Evolutionary conservation across 2,888 invertebrate genomes (phyloP), one percentile per base, ranked within the genome.

Genomic region (Emmelina monodactyla): DNA sequence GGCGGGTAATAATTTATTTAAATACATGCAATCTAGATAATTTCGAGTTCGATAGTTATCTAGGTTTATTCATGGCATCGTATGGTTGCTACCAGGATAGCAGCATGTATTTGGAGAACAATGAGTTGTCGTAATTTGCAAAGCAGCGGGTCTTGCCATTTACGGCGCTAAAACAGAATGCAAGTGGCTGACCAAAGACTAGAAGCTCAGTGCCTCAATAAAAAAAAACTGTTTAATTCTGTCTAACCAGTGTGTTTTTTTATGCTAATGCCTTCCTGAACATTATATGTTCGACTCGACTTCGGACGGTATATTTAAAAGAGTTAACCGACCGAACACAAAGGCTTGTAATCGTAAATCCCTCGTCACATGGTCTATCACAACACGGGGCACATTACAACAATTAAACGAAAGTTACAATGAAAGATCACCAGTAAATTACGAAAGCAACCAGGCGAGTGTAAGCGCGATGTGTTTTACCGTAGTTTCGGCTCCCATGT

Each of bases 61-160:
- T 43, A 14, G 14, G 28, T 11, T 39, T 39, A 45, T 46, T 49
- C 45, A 32, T 43, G 38, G 41, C 46, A 46, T 45, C 49, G 44
- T 45, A 40, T 37, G 19, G 37, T 38, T 39, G 33, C n/a, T n/a
- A 39, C 39, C 40, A 32, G 35, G 41, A 53, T 46, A 52, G 55
- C 49, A 42, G 52, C 43, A 44, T 56, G 53, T 58, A 54, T 55
- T 53, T 50, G 53, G 55, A 45, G 59, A 65, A 76, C 76, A 76
- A 76, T 75, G 66, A 57, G 55, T 58, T 76, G 78, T 76, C 42
- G 65, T 73, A 76, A 76, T 76, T 76, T 76, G 78, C 76, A 73
- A 70, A 62, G 47, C 58, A 59, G 63, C 70, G 68, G 55, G 64
- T 51, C 41, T 48, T 47, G 40, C 76, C 75, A 50, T 76, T 43